Base-by-base conservation (phyloP, 2,113 vertebrate genomes). In the Apteryx owenii region DNA sequence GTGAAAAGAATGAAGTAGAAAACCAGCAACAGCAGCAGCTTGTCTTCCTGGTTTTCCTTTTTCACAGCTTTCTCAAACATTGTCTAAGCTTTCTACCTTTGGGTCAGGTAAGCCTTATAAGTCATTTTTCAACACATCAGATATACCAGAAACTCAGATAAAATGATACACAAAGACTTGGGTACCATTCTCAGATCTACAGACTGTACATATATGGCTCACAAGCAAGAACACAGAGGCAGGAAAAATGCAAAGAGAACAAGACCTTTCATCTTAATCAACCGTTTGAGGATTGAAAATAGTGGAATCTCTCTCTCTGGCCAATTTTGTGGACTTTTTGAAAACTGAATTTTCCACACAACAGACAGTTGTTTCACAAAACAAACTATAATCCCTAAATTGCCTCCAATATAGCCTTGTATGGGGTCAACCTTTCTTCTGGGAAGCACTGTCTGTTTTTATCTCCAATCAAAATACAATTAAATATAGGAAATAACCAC, bases 341-440 rank as follows among this genome's bases (percentile, higher is more conserved):
- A 54, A 80, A 94, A 54, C 23, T 70, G 53, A 73, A 38, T 82
- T 89, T 97, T 95, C 62, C 50, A 82, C 22, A 58, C 25, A 92
- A 69, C 22, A 76, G 58, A 73, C 12, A 93, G 60, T 51, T 53
- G 79, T 54, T 92, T 85, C 53, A 91, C 26, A 66, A 95, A 96
- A 94, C 21, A 64, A 82, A 83, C 26, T 76, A 54, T 73, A 92
- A 94, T 73, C 81, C 66, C 53, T 89, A 80, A 96, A 94, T 85
- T 94, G 38, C 31, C 21, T 92, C 79, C 60, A 73, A 19, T n/a
- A 58, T 2, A 70, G 36, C 15, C 44, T 48, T 78, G 60, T 66
- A 50, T 42, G 44, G 36, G 44, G 75, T 77, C 78, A 95, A 58
- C n/a, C 25, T 91, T 91, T 85, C 66, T 85, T 91, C 78, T 85